Evolutionary conservation across 37 sponge, comb jelly and placozoan species (phyloP), one percentile per base, ranked within the genome.

Genomic region (Trichoplax adhaerens): DNA sequence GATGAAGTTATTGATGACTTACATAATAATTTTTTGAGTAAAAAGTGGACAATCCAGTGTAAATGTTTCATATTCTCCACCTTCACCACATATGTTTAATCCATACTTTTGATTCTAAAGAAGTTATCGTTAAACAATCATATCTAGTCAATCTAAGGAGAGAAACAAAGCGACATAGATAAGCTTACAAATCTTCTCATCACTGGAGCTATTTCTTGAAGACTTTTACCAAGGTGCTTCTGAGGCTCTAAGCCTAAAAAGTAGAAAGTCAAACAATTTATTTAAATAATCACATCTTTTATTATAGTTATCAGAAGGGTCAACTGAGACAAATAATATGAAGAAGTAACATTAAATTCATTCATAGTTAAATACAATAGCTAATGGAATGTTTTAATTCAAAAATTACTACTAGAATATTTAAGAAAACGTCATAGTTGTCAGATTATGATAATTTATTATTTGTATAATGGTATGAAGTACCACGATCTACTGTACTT

Each of bases 61-160:
- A 66, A 89, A 81, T 47, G 91, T 89, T 72, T 98, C 99, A 62
- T 92, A 98, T 67, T 98, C 99, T 55, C 99, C 99, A 51, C 99
- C 99, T 71, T 98, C 99, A 3, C 99, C 99, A 77, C 99, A 92
- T n/a, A 98, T 80, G 64, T 89, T 85, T 58, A 92, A 76, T 50
- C 86, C 91, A 82, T 78, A 98, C 62, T 73, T 67, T 5, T 58
- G 52, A 62, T 83, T 49, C 87, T 89, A 64, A 3, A 56, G 56
- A 57, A 29, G 29, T 29, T 29, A 29, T 29, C 29, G 29, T 29
- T 29, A 29, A 29, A 48, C 8, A 68, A 1, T 46, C 68, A 71
- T 54, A 47, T 2, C 46, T 62, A 65, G 48, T 4, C 12, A 52
- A 66, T 3, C 3, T 12, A 1, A 48, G 67, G 51, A 66, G 4